Evolutionary conservation across 2,113 vertebrate species (phyloP).

Genomic region (Columbina picui): DNA sequence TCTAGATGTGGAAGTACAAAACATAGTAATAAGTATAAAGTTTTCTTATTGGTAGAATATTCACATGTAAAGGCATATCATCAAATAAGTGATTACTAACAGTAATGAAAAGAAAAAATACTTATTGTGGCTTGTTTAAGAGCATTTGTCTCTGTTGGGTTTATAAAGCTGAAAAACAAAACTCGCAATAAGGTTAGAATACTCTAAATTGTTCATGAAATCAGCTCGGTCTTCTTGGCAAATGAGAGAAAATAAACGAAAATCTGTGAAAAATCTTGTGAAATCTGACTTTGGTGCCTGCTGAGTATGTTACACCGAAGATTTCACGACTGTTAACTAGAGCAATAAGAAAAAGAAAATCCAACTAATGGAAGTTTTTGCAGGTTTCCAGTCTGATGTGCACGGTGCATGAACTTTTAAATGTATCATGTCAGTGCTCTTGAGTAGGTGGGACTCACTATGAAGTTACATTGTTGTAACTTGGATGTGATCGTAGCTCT

Average conservation of each 20-base stretch:
- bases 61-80: background rate
- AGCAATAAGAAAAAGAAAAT: background rate
- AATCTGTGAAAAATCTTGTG: no score
- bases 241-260: background rate
- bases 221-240: background rate
- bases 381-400: background rate
- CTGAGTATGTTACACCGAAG: fast-evolving
- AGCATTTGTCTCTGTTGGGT: background rate
- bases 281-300: background rate
- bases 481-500: background rate
- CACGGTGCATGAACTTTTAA: background rate
- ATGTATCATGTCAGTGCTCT: background rate
- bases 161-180: background rate
- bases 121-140: background rate
- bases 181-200: background rate
- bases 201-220: background rate
- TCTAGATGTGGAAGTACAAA: background rate
- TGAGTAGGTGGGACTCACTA: background rate
- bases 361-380: background rate
- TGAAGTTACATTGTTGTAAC: background rate
- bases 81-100: background rate
- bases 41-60: background rate
- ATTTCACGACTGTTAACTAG: background rate
- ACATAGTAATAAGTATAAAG: background rate
- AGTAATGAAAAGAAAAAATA: background rate